phyloP scores from a whole-genome alignment of 2,797 vertebrate species.

The Rhinichthys osculus region DNA sequence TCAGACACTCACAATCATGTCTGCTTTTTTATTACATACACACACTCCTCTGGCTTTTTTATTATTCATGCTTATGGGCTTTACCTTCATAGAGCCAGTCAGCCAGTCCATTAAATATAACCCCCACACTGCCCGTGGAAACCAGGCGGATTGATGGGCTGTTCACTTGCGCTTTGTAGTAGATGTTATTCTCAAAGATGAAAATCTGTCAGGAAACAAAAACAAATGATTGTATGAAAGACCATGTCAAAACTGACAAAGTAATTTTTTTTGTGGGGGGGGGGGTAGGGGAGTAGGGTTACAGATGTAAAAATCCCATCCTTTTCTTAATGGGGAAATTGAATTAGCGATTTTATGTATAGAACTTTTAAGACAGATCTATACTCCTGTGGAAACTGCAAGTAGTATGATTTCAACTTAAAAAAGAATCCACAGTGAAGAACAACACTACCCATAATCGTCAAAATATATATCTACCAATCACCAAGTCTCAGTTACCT shows the following conservation, averaged over 20 bases:
- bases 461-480: neutral
- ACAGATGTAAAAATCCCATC: neutral
- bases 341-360: neutral
- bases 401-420: neutral
- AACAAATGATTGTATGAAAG: neutral
- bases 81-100: constrained; percentile 99
- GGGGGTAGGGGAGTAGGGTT: neutral
- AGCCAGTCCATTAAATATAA: constrained; percentile 93
- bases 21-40: constrained; percentile 15
- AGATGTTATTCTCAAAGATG: constrained; percentile 99
- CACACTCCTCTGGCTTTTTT: neutral
- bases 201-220: constrained; percentile 83
- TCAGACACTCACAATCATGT: constrained; percentile 8
- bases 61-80: constrained; percentile 32
- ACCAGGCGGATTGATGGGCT: constrained; percentile 93
- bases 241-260: neutral
- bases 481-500: too few relatives aligned
- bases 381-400: neutral
- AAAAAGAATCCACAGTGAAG: neutral
- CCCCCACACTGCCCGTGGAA: constrained; percentile 91
- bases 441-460: neutral
- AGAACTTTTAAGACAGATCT: neutral
- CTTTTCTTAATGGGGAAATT: neutral
- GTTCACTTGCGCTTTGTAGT: constrained; percentile 89
- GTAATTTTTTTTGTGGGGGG: neutral